Conservation (phyloP, 2,888 invertebrate genomes). For the Teinopalpus imperialis region DNA sequence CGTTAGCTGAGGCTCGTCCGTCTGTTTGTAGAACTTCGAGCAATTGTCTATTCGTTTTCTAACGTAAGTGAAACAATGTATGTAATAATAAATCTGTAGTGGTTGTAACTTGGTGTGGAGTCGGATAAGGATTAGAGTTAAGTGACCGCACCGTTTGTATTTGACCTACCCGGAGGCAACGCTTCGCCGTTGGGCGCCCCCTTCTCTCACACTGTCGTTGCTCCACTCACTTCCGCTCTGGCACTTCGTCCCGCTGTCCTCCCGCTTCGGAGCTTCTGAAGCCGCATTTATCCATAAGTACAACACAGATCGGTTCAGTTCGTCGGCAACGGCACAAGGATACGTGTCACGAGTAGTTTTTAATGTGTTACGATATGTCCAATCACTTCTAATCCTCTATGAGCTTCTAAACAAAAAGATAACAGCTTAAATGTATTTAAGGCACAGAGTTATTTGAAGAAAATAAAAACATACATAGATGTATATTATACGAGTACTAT, state of each 20-base stretch:
- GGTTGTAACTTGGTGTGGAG: slow-evolving; percentile 71
- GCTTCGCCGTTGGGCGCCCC: slow-evolving; percentile 14
- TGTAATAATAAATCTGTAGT: slow-evolving; percentile 65
- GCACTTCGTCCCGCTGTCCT: neutral
- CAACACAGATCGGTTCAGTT: slow-evolving; percentile 42
- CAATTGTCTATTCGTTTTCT: slow-evolving; percentile 55
- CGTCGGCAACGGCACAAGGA: slow-evolving; percentile 47
- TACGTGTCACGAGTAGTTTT: slow-evolving; percentile 41
- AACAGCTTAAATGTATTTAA: slow-evolving; percentile 79
- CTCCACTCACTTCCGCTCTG: neutral
- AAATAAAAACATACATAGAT: slow-evolving; percentile 59
- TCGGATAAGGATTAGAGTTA: slow-evolving; percentile 45
- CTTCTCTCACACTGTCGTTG: neutral
- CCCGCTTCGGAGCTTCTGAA: slow-evolving; percentile 8
- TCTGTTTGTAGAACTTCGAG: slow-evolving; percentile 47
- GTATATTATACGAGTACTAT: slow-evolving; percentile 71
- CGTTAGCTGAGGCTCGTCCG: slow-evolving; percentile 48
- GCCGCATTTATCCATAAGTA: slow-evolving; percentile 29
- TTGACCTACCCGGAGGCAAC: slow-evolving; percentile 43
- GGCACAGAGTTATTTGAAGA: slow-evolving; percentile 74
- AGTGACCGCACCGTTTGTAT: slow-evolving; percentile 54
- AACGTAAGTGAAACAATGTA: slow-evolving; percentile 57
- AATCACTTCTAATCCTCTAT: slow-evolving; percentile 60
- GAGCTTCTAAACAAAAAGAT: slow-evolving; percentile 65
- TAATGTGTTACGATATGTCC: slow-evolving; percentile 53